A percentile compares a stretch with the other conserved stretches of the same genome.
Conservation (phyloP, 2,113 vertebrate genomes). For the Lynx canadensis region DNA sequence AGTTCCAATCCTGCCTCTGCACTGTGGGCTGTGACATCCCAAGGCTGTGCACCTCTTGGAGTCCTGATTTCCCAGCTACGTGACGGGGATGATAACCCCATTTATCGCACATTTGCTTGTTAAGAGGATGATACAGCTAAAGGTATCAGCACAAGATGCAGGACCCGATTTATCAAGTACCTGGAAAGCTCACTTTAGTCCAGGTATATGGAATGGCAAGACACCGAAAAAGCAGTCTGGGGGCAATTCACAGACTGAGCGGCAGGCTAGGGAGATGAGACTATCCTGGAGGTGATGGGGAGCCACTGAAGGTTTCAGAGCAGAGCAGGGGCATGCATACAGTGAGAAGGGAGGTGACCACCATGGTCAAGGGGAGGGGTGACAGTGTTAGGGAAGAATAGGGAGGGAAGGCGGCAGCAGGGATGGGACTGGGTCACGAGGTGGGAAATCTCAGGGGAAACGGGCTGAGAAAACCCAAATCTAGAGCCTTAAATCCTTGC, state of each 20-base stretch:
- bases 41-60: neutral
- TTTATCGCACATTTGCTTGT: neutral
- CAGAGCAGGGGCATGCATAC: neutral
- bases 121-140: neutral
- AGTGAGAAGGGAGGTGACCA: neutral
- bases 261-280: neutral
- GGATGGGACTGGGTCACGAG: neutral
- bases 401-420: neutral
- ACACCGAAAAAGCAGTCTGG: neutral
- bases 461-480: neutral
- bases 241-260: neutral
- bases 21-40: neutral
- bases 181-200: neutral
- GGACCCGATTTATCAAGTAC: neutral
- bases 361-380: fast-evolving
- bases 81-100: neutral
- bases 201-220: neutral
- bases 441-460: neutral
- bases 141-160: neutral
- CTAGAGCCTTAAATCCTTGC: neutral
- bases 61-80: neutral
- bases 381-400: neutral
- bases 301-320: neutral
- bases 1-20: neutral
- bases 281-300: neutral